A percentile compares a stretch with the other conserved stretches of the same genome.
Evolutionary conservation across 2,888 invertebrate genomes (phyloP).

Genomic region (Cistogaster globosa): DNA sequence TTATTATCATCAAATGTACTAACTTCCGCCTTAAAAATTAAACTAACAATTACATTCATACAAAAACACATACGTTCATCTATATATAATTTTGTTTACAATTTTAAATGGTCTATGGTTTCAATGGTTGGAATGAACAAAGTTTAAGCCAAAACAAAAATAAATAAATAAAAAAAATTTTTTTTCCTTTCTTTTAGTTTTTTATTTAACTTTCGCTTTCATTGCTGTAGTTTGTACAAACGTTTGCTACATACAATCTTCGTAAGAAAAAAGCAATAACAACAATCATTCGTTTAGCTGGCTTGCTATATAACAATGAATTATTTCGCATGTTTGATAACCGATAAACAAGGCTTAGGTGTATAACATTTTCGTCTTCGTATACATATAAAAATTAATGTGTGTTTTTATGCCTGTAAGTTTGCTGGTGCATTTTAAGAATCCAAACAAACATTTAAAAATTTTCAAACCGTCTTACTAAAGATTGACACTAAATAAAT

Average conservation of each 20-base stretch:
- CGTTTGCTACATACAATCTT: slow-evolving; percentile 40
- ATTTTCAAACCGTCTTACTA: no score
- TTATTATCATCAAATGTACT: slow-evolving; percentile 20
- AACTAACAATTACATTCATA: neutral
- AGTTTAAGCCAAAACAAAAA: slow-evolving; percentile 34
- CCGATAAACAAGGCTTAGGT: neutral
- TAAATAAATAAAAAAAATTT: slow-evolving; percentile 1
- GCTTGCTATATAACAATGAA: neutral
- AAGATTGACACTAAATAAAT: no score
- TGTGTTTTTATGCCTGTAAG: no score
- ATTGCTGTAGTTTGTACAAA: slow-evolving; percentile 38
- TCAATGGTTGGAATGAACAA: neutral
- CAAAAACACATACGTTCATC: neutral
- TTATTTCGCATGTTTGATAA: neutral
- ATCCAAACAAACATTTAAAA: no score
- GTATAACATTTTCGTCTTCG: neutral
- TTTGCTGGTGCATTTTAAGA: no score
- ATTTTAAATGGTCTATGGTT: slow-evolving; percentile 20
- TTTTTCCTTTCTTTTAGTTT: slow-evolving; percentile 26
- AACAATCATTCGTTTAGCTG: neutral
- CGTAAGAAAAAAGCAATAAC: neutral
- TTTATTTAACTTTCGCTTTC: slow-evolving; percentile 63
- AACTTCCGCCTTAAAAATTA: slow-evolving; percentile 47
- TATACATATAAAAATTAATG: no score
- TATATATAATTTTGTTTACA: neutral